Conservation (phyloP, 2,113 vertebrate species). For the Muntiacus reevesi region DNA sequence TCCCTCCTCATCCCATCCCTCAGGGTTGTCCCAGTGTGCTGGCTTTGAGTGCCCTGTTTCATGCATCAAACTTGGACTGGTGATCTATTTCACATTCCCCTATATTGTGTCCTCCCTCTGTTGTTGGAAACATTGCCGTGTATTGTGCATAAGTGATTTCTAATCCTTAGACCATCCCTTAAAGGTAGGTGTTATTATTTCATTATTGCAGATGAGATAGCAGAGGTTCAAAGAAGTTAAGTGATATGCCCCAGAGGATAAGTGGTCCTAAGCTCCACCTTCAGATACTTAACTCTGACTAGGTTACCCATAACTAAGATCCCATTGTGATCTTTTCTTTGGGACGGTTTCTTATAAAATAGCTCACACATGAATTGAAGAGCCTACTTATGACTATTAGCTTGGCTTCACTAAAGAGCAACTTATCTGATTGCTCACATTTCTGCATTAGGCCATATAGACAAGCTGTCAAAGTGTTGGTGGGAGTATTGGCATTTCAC, state of each 20-base stretch:
- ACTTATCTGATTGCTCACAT: not conserved
- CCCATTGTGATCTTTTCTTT: not conserved
- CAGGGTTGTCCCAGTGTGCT: not conserved
- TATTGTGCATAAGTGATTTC: not conserved
- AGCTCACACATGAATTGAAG: not conserved
- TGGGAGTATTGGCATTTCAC: not conserved
- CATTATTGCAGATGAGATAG: not conserved
- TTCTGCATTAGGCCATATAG: not conserved
- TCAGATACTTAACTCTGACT: not conserved
- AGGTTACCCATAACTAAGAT: not conserved
- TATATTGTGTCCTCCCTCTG: not conserved
- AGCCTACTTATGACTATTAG: not conserved
- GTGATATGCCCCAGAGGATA: not conserved
- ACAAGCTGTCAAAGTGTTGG: constrained; percentile 56
- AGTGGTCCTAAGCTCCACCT: not conserved
- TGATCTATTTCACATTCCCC: not conserved
- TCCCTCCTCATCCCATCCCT: not conserved
- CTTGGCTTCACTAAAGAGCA: not conserved
- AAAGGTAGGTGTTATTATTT: not conserved
- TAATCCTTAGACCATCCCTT: not conserved
- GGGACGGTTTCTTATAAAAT: not conserved
- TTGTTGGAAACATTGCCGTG: not conserved
- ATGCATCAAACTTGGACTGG: not conserved
- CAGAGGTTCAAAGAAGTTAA: not conserved
- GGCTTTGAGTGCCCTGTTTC: not conserved